Evolutionary conservation across 1,140 invertebrate species (phyloP), one percentile per base, ranked within the genome.

Genomic region (Bombus sibiricus): DNA sequence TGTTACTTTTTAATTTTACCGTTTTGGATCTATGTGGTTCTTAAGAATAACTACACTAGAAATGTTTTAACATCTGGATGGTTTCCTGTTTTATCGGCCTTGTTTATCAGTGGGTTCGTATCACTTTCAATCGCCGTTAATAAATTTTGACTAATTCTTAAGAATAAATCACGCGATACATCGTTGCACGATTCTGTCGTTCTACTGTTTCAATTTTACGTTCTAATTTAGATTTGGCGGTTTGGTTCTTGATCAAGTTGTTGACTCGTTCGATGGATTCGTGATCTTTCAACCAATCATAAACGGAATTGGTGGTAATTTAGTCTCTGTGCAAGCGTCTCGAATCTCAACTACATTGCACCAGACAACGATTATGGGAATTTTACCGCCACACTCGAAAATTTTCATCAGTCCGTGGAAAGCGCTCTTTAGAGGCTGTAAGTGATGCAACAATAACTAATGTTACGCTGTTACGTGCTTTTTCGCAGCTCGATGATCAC

Each of bases 291-390:
- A 98, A 94, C 98, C 98, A 0, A 98, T 99, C 37, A 98, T 99
- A 69, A 99, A 99, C 92, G 98, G 99, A 25, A 99, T 99, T 89
- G 99, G 99, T 71, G 99, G 99, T 13, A 99, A 99, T 95, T 95
- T 99, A 90, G 99, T 99, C 2, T 99, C 98, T 43, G 98, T 99
- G n/a, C 98, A 99, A 95, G 98, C 98, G 2, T 99, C 98, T 89
- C 96, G 98, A 92, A 97, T 99, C 89, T 99, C 99, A 25, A 99
- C 99, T 2, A 97, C 97, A 95, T 96, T 99, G 53, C 99, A 99
- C 94, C 96, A 97, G 93, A 97, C 97, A 32, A 97, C 97, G 32
- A 95, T 97, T 53, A 96, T 97, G 85, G 98, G 98, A 71, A 96
- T 97, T 80, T 95, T 99, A 77, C 98, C 98, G 64, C 96, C 97